Base-by-base conservation (phyloP, 2,113 vertebrate species). In the Bos javanicus region DNA sequence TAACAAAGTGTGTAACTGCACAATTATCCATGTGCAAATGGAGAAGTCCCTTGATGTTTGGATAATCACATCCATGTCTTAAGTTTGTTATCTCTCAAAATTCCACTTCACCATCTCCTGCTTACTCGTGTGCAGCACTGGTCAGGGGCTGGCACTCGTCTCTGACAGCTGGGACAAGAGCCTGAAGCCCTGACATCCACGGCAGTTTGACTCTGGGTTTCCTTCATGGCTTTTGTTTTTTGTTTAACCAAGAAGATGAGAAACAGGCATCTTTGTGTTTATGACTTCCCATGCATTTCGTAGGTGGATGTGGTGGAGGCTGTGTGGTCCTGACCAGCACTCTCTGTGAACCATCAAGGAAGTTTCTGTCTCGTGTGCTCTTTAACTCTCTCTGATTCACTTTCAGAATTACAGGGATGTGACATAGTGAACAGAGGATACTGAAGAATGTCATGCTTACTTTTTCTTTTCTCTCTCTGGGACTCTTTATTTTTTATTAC, bases 101-200 rank as follows among this genome's bases (percentile, higher is more conserved):
- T 97, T 98, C 96, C 87, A 12, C 90, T 91, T 54, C 28, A 94
- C 86, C 85, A 39, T 94, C 96, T 59, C 74, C 95, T 97, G 91
- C 95, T 97, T 98, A 87, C 39, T 62, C 81, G 39, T 82, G 74
- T 26, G 30, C 62, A 86, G 59, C 89, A 7, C 74, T 97, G 85
- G 78, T 93, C 88, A 94, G 87, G 74, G 97, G 50, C 67, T 97
- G 97, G 97, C 97, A 88, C 6, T 19, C 25, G 25, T 93, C 94
- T 98, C 88, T 98, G 96, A 98, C 98, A 99, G 97, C 97, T 98
- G 98, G 94, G 96, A 76, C 97, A 93, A 96, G 97, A 97, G 92
- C 59, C 2, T 97, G 95, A 98, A 92, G 97, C 87, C 94, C 94
- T 97, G 89, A 46, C 46, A 43, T 98, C 88, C 26, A 62, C 48